Conservation (phyloP, 2,888 invertebrate genomes). For the Lasioglossum vierecki region DNA sequence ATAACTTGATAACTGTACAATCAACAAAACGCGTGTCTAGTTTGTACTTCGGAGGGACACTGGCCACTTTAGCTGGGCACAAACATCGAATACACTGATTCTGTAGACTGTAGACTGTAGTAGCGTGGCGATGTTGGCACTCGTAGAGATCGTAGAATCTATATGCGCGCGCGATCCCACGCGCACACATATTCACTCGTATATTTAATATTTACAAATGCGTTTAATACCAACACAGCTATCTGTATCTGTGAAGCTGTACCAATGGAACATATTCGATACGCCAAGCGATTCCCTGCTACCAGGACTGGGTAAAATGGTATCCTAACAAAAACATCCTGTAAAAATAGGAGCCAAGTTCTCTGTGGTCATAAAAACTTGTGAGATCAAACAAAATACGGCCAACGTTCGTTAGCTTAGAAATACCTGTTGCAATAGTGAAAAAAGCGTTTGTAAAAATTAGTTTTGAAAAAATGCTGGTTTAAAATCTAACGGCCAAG, state of each 20-base stretch:
- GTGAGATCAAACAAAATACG: no score
- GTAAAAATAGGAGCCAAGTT: no score
- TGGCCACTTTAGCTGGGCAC: slow-evolving; percentile 71
- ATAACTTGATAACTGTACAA: not conserved
- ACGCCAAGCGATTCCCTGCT: not conserved
- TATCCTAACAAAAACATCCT: no score
- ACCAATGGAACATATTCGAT: not conserved
- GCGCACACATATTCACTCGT: not conserved
- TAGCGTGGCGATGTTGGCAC: slow-evolving; percentile 58
- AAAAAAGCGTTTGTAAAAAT: no score
- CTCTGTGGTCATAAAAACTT: no score
- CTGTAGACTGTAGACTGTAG: not conserved
- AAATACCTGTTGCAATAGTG: no score
- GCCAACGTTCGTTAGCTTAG: no score
- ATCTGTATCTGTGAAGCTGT: slow-evolving; percentile 27
- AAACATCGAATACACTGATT: slow-evolving; percentile 68
- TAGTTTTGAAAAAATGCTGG: no score
- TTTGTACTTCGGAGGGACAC: slow-evolving; percentile 67
- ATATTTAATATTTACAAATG: not conserved
- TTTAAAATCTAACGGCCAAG: no score
- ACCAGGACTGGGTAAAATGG: no score
- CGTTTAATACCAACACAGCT: not conserved
- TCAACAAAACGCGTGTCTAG: slow-evolving; percentile 19
- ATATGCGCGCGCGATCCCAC: not conserved
- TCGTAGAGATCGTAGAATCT: slow-evolving; percentile 56